These are phyloP conservation scores for Gisinianus flammeolus DNA, from an alignment of 2,888 invertebrate genomes.

Conservation along the genomic window DNA sequence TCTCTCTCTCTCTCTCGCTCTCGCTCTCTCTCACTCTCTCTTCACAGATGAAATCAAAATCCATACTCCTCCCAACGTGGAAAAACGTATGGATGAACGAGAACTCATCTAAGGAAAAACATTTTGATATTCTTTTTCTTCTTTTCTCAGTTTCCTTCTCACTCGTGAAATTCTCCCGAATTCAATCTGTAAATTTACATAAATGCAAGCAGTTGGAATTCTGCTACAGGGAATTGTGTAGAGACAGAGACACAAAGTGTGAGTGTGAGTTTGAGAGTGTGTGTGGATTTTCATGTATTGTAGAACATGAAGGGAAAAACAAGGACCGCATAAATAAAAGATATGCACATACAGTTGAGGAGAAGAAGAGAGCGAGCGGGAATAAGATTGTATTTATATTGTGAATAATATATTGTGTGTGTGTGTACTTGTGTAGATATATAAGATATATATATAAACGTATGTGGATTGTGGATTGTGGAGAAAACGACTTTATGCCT, in stretches of 20 bases:
- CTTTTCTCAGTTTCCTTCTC: not conserved
- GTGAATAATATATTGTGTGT: not conserved
- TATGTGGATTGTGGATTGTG: not conserved
- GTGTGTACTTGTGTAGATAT: too few relatives aligned
- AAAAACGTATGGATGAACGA: not conserved
- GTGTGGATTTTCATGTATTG: not conserved
- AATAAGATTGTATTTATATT: not conserved
- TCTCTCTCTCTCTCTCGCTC: too few relatives aligned
- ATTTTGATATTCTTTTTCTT: slow-evolving; percentile 24
- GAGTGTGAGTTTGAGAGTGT: not conserved
- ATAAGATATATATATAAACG: too few relatives aligned
- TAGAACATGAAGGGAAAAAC: too few relatives aligned
- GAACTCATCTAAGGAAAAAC: slow-evolving; percentile 14
- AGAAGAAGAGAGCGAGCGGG: not conserved
- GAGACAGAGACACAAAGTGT: too few relatives aligned
- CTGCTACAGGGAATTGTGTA: not conserved
- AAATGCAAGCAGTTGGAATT: slow-evolving; percentile 19
- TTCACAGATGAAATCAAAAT: not conserved
- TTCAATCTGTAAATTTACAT: slow-evolving; percentile 36
- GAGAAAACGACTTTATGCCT: not conserved
- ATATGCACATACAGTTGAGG: too few relatives aligned
- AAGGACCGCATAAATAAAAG: too few relatives aligned
- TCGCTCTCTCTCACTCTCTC: too few relatives aligned
- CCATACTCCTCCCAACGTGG: not conserved
- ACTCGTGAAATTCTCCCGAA: slow-evolving; percentile 25